These are phyloP conservation scores for Trichonephila clavata DNA, from an alignment of 1,140 invertebrate genomes.

Conservation along the genomic window DNA sequence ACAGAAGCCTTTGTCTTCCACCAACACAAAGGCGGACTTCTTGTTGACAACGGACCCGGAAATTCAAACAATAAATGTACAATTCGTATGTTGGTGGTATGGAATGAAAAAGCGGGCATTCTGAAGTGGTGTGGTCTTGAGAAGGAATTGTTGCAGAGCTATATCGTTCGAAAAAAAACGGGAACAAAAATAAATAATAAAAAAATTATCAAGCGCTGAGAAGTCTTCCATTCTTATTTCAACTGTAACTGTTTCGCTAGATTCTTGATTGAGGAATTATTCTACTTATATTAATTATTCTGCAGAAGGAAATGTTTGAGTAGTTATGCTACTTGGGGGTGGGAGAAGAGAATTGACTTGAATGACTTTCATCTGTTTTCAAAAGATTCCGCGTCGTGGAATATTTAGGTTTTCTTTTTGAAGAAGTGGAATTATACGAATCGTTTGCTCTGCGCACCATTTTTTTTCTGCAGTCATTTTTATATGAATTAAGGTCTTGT, in stretches of 20 bases:
- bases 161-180: neutral
- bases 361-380: conserved; percentile 4
- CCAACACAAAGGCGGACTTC: neutral
- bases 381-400: neutral
- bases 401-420: neutral
- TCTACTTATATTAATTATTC: neutral
- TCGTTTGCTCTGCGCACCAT: neutral
- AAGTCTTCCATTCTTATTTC: neutral
- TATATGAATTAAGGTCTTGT: neutral
- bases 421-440: neutral
- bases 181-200: neutral
- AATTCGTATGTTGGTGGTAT: neutral
- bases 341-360: neutral
- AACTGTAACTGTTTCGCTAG: neutral
- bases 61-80: conserved; percentile 46
- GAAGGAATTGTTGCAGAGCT: conserved; percentile 1
- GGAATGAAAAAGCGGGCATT: conserved; percentile 23
- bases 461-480: neutral
- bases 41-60: conserved; percentile 58
- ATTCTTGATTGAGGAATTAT: neutral
- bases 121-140: conserved; percentile 16
- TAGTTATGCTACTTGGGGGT: neutral
- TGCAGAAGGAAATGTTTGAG: neutral
- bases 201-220: neutral
- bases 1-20: conserved; percentile 51